Evolutionary conservation across 2,888 invertebrate genomes (phyloP), one percentile per base, ranked within the genome.

Genomic region (Hofmannophila pseudospretella): DNA sequence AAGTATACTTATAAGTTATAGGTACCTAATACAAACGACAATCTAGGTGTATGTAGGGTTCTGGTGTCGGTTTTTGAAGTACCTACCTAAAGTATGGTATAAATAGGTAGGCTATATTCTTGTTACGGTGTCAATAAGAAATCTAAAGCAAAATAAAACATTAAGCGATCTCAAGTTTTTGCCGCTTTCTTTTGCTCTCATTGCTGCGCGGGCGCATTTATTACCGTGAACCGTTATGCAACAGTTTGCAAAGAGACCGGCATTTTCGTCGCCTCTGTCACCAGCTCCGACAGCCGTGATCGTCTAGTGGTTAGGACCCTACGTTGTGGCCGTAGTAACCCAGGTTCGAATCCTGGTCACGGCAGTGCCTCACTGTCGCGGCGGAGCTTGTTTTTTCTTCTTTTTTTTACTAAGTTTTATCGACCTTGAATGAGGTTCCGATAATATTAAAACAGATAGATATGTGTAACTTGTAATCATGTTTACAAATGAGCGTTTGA

Each of bases 241-340:
- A 36, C 11, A 16, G 8, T 32, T 29, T n/a, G 8, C 27, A 27
- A 36, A 32, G 36, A 14, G 36, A 26, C 20, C 19, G 20, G 7
- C 20, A 7, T 26, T 36, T 58, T 54, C 34, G 41, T 12, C 34
- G 32, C 1, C 10, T n/a, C 22, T 2, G 4, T 16, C 53, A 69
- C 42, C 46, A 60, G 69, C 75, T 76, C 69, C 73, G 67, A 27
- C 51, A 88, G 90, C 90, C 90, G 90, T 90, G 90, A 90, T 90
- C 90, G 90, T 90, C 89, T 90, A 90, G 90, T 90, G 90, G 90
- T 90, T 90, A 90, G 90, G 89, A 90, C 90, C 87, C 89, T 89
- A 89, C 89, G 88, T 89, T 89, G 89, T 89, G 89, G 89, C 89
- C 89, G 89, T 88, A 88, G 88, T 88, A 89, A 89, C 89, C 89